These are phyloP conservation scores for Drosophila parthenogenetica DNA, from an alignment of 2,888 invertebrate species.

Conservation along the genomic window DNA sequence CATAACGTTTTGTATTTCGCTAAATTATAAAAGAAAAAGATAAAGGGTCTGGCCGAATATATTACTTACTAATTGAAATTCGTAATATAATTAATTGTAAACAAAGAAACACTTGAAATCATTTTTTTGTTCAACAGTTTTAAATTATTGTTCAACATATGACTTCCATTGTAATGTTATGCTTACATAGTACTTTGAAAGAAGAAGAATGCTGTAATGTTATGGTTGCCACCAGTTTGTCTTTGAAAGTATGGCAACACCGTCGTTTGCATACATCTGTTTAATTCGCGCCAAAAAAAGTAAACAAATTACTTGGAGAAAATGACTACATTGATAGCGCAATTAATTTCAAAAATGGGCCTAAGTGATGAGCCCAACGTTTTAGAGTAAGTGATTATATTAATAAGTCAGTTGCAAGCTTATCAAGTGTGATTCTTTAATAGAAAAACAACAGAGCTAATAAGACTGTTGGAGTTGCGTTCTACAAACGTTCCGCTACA, in stretches of 20 bases:
- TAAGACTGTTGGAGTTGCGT: slow-evolving; percentile 82
- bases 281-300: slow-evolving; percentile 51
- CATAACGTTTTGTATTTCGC: slow-evolving; percentile 34
- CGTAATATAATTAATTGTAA: background rate
- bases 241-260: slow-evolving; percentile 30
- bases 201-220: background rate
- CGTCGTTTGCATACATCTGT: slow-evolving; percentile 7
- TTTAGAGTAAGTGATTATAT: slow-evolving; percentile 67
- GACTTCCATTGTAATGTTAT: background rate
- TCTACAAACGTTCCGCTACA: slow-evolving; percentile 78
- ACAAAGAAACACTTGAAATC: background rate
- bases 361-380: slow-evolving; percentile 76
- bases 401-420: background rate
- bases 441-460: slow-evolving; percentile 83
- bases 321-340: slow-evolving; percentile 81
- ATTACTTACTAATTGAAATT: background rate
- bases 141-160: background rate
- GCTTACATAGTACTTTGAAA: background rate
- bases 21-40: slow-evolving; percentile 36
- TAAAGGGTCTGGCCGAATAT: slow-evolving; percentile 18
- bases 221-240: background rate
- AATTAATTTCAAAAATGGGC: slow-evolving; percentile 82
- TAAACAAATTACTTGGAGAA: slow-evolving; percentile 21
- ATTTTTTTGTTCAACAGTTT: no score
- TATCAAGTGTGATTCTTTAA: background rate